Conservation (phyloP, 2,113 vertebrate genomes). For the Vulpes ferrilata region DNA sequence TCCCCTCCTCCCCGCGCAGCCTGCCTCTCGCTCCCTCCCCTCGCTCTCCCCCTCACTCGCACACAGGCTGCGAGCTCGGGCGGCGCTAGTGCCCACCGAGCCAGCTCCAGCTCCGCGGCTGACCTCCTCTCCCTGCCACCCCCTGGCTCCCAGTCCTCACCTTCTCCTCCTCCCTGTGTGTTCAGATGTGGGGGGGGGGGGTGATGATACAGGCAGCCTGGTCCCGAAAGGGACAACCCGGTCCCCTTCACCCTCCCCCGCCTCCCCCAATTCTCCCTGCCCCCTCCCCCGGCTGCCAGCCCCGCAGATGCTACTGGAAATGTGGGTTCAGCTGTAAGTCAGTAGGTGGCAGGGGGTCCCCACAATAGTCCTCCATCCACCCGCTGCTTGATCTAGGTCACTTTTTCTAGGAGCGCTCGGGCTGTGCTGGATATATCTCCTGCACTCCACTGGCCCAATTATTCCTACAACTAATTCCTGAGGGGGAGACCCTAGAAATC, state of each 20-base stretch:
- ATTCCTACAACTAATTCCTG: slow-evolving; percentile 69
- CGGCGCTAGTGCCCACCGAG: slow-evolving; percentile 48
- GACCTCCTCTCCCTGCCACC: background rate
- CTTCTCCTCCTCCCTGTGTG: background rate
- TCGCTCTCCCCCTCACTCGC: slow-evolving; percentile 75
- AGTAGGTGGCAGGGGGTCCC: slow-evolving; percentile 87
- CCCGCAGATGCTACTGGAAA: slow-evolving; percentile 19
- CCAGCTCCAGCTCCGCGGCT: slow-evolving; percentile 69
- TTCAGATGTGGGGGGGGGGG: background rate
- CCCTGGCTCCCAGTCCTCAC: background rate
- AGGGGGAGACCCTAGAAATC: slow-evolving; percentile 66
- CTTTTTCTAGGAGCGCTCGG: slow-evolving; percentile 51
- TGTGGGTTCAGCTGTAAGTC: slow-evolving; percentile 74
- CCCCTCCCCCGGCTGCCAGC: background rate
- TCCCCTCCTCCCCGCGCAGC: slow-evolving; percentile 83
- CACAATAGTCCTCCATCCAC: slow-evolving; percentile 54
- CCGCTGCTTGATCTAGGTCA: slow-evolving; percentile 68
- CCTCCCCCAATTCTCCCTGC: background rate
- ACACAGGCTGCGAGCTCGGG: slow-evolving; percentile 71
- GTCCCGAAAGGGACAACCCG: background rate
- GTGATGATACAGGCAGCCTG: background rate
- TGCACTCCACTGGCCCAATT: slow-evolving; percentile 70
- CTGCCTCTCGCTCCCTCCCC: slow-evolving; percentile 84
- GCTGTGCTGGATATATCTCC: background rate
- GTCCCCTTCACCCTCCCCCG: background rate